Conservation (phyloP, 2,113 vertebrate genomes). For the Pungitius pungitius region DNA sequence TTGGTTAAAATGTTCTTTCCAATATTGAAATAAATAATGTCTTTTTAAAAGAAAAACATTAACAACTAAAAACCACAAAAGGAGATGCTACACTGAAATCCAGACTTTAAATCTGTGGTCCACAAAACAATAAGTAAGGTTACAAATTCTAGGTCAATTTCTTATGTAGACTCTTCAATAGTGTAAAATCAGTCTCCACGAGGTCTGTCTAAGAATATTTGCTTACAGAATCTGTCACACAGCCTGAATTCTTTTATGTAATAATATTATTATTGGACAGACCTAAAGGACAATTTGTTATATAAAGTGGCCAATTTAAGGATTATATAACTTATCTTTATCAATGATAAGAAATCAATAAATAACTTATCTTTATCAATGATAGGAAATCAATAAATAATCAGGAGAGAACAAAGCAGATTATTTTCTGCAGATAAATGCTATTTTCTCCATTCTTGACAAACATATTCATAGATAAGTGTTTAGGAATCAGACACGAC, state of each 20-base stretch:
- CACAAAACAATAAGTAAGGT: too few species aligned
- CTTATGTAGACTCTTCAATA: too few species aligned
- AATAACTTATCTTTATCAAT: slow-evolving; percentile 14
- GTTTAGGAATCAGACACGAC: slow-evolving; percentile 33
- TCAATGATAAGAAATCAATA: not conserved
- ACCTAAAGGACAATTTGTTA: not conserved
- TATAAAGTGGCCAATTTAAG: slow-evolving; percentile 4
- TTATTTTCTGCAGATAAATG: not conserved
- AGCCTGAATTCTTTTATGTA: too few species aligned
- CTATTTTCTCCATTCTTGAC: slow-evolving; percentile 6
- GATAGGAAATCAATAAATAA: slow-evolving; percentile 2
- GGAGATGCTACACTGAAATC: too few species aligned
- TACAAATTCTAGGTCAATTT: too few species aligned
- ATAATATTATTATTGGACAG: not conserved
- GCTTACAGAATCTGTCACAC: too few species aligned
- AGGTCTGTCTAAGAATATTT: too few species aligned
- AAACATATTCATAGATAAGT: slow-evolving; percentile 38
- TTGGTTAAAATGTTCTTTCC: not conserved
- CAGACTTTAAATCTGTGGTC: too few species aligned
- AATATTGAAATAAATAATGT: not conserved
- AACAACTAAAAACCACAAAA: not conserved
- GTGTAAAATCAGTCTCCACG: too few species aligned
- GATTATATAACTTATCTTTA: not conserved
- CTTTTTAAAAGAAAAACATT: not conserved
- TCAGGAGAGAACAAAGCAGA: slow-evolving; percentile 13